Conservation (phyloP, 2,797 vertebrate genomes). For the Macropodus opercularis region DNA sequence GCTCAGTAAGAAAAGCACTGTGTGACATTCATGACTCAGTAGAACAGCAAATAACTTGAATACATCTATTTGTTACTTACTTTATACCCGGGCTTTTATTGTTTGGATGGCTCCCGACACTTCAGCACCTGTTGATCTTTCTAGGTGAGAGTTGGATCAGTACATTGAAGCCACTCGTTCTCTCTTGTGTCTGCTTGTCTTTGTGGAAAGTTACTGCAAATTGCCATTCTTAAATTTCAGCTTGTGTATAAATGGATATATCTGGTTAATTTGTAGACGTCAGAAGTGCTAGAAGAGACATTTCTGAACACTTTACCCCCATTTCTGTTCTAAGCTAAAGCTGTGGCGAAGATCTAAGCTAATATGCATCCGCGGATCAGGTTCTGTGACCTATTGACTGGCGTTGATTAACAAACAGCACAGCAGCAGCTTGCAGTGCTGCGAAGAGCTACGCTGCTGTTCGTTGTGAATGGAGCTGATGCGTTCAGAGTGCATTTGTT, state of each 20-base stretch:
- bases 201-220: no score
- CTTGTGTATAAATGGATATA: no score
- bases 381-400: neutral
- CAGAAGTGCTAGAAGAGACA: neutral
- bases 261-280: neutral
- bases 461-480: neutral
- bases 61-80: no score
- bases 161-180: no score
- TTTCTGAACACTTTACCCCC: neutral
- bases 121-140: no score
- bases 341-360: no score
- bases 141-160: no score
- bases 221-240: no score
- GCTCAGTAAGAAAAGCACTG: neutral
- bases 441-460: conserved; percentile 1
- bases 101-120: no score
- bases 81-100: no score
- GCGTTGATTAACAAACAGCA: neutral
- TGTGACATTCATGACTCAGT: neutral
- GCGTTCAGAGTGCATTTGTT: conserved; percentile 13
- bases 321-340: neutral
- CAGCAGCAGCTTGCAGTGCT: conserved; percentile 10
- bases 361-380: neutral
- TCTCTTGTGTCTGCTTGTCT: no score
- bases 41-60: no score